Percentiles rank a stretch among this genome's conserved stretches.
Evolutionary conservation across 2,113 vertebrate genomes (phyloP).

Genomic region (Cairina moschata): DNA sequence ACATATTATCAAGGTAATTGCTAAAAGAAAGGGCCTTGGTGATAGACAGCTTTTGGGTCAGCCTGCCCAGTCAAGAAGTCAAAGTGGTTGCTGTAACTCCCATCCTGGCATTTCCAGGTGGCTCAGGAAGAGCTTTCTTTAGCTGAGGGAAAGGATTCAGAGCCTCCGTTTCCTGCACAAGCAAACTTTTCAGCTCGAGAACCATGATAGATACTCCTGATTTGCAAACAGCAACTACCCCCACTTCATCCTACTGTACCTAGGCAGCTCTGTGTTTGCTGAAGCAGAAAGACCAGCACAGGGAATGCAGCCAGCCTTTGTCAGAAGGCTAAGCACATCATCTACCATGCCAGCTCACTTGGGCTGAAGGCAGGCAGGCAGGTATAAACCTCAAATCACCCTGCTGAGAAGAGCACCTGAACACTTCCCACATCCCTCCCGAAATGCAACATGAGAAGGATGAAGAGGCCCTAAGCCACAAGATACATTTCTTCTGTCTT

Average conservation of each 20-base stretch:
- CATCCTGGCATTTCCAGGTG: slow-evolving; percentile 23
- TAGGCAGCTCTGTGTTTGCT: neutral
- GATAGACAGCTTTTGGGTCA: neutral
- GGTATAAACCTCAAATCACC: neutral
- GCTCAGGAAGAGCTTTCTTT: neutral
- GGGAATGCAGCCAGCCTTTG: neutral
- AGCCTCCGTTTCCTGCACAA: neutral
- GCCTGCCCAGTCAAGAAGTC: neutral
- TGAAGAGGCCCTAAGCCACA: neutral
- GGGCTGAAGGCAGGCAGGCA: neutral
- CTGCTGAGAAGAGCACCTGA: rapidly evolving
- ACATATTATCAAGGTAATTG: neutral
- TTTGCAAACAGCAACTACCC: neutral
- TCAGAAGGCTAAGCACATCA: neutral
- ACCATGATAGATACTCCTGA: neutral
- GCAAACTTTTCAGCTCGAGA: slow-evolving; percentile 31
- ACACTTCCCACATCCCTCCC: neutral
- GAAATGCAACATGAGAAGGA: neutral
- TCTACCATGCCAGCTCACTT: neutral
- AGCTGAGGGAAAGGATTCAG: neutral
- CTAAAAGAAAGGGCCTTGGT: neutral
- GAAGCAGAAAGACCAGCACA: neutral
- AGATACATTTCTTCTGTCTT: neutral
- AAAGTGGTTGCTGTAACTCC: neutral
- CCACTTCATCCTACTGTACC: neutral